phyloP scores from a whole-genome alignment of 2,888 invertebrate species.

The Adineta ricciae region DNA sequence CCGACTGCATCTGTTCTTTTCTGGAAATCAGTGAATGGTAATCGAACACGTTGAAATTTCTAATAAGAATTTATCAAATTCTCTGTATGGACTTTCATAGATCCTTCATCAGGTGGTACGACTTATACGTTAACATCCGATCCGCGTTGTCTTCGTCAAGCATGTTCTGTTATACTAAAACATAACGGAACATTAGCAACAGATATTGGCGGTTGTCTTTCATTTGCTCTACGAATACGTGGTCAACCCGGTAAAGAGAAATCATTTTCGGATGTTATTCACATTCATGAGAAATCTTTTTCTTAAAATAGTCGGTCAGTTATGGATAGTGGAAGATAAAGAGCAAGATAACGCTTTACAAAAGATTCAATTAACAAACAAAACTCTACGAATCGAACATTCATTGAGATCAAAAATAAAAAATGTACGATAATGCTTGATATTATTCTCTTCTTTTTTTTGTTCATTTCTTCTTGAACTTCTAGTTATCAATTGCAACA shows the following conservation, averaged over 20 bases:
- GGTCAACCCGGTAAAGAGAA: background rate
- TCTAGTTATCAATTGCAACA: background rate
- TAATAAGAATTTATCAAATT: background rate
- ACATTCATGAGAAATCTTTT: background rate
- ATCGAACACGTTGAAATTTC: background rate
- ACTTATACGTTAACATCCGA: background rate
- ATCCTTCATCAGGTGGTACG: background rate
- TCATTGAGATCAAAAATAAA: background rate
- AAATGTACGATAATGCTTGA: background rate
- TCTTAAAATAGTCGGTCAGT: background rate
- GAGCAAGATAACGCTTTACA: background rate
- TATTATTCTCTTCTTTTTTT: background rate
- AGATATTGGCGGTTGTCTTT: background rate
- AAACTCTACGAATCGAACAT: background rate
- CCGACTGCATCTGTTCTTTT: background rate
- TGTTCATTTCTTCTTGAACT: background rate
- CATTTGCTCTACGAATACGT: background rate
- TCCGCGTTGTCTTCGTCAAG: background rate
- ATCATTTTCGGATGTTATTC: too few relatives aligned
- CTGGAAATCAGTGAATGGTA: background rate
- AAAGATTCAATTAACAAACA: background rate
- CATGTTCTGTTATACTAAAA: background rate
- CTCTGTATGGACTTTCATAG: background rate
- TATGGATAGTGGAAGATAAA: background rate
- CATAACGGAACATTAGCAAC: background rate